Evolutionary conservation across 2,113 vertebrate genomes (phyloP), one percentile per base, ranked within the genome.

Genomic region (Hystrix brachyura): DNA sequence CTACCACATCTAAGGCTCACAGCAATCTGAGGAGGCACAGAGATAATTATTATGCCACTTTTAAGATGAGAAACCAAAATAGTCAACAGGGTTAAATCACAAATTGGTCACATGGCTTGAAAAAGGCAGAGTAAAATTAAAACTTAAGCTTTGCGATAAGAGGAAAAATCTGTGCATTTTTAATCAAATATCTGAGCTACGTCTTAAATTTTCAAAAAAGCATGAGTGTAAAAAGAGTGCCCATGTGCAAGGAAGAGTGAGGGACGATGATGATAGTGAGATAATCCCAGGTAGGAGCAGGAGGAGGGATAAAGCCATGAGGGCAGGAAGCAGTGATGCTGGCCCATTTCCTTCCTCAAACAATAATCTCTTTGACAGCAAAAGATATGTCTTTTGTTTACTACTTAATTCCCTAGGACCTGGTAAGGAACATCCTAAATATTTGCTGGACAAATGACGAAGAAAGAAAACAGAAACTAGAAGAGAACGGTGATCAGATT

Each of bases 141-240:
- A 87, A 90, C 6, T 32, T 43, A 87, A 64, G 23, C 8, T 29
- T 72, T 83, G n/a, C 27, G 71, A 51, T 78, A 85, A 96, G 88
- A 93, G 21, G 29, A 67, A 94, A 64, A 80, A 74, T 51, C 51
- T 80, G 13, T 48, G 10, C 15, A 34, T 71, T 38, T 53, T 62
- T 69, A 46, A 80, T 55, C n/a, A 25, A 91, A 27, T 60, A 91
- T 69, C 67, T 92, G 53, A 71, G 53, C 48, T 84, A 34, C n/a
- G 11, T 67, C 59, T 93, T 94, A 64, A 90, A 69, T 46, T 10
- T 79, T 81, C 84, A 76, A 96, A 71, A 81, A 81, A 69, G 18
- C 11, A 59, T 14, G 29, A 46, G 13, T 59, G 13, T 72, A 38
- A 55, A 82, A 34, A 17, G 53, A 2, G 1, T 67, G 34, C 19